These are phyloP conservation scores for Tachysurus vachellii DNA, from an alignment of 2,113 vertebrate species.

Conservation along the genomic window DNA sequence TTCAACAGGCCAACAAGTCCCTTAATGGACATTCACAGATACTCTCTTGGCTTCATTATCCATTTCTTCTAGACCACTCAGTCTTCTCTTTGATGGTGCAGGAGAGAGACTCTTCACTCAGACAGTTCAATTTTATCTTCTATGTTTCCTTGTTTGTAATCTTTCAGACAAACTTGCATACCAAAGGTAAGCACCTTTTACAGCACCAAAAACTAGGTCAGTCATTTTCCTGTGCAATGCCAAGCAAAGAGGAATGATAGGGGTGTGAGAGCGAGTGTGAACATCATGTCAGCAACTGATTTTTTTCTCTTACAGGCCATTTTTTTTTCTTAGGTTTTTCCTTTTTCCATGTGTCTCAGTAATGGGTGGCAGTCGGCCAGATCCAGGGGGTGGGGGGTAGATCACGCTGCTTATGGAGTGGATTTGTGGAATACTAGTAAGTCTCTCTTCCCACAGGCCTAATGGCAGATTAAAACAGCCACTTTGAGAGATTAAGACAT, in stretches of 20 bases:
- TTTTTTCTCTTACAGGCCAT: not conserved
- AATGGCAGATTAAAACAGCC: slow-evolving; percentile 48
- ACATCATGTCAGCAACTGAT: slow-evolving; percentile 4
- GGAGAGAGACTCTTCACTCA: slow-evolving; percentile 2
- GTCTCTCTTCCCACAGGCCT: slow-evolving; percentile 30
- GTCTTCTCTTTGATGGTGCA: not conserved
- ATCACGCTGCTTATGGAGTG: slow-evolving; percentile 29
- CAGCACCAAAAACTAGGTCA: slow-evolving; percentile 4
- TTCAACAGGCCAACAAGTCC: not conserved
- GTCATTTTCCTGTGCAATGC: not conserved
- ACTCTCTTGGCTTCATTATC: not conserved
- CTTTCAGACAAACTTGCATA: not conserved
- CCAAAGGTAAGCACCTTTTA: slow-evolving; percentile 14
- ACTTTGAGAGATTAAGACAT: slow-evolving; percentile 16
- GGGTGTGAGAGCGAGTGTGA: not conserved
- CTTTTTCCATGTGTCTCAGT: not conserved
- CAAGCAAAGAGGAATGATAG: not conserved
- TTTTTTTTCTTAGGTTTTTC: not conserved
- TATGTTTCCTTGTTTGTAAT: not conserved
- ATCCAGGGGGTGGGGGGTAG: slow-evolving; percentile 11
- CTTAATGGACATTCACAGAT: not conserved
- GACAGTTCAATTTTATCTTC: not conserved
- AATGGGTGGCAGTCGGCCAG: slow-evolving; percentile 6
- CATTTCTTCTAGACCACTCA: not conserved
- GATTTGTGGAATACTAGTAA: slow-evolving; percentile 44